Base-by-base conservation (phyloP, 2,113 vertebrate genomes). In the Tyrannus savana region DNA sequence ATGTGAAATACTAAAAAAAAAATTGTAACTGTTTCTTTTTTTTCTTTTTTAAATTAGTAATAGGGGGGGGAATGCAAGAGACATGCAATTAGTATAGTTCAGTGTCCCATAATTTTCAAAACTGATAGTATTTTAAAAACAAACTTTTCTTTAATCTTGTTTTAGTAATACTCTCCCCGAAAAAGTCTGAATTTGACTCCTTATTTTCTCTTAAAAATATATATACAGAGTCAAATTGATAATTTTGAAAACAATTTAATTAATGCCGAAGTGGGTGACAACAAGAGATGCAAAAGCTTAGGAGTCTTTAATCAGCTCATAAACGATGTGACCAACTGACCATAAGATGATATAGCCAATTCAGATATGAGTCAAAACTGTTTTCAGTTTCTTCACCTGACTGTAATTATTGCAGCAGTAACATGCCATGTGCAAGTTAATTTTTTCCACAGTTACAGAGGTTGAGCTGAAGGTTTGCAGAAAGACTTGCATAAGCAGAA, bases 231-330 rank as follows among this genome's bases (percentile, higher is more conserved):
- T 59, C 7, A 47, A 3, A 64, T 37, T 37, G 28, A 60, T 15
- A 66, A 66, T 55, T 79, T 60, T 50, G 12, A 66, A 80, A 83
- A 31, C 2, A 50, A 27, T 55, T 44, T 52, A 9, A 35, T 35
- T 60, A 59, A 17, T 53, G 15, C 0, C 7, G 1, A 33, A 66
- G 0, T 1, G 19, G 9, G 4, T 6, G 9, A 14, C 64, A 55
- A 24, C 3, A 69, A 9, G 6, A 18, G 12, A 49, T 31, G 42
- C 2, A 46, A 44, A 85, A 73, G 9, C 23, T 52, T 72, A 17
- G 8, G 4, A 2, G 6, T 41, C 9, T 67, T 56, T n/a, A 72
- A n/a, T 33, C 17, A 62, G 5, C 4, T 77, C 44, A 21, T 44
- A 73, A 58, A 58, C 42, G 1, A 60, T 42, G 24, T 62, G 37